A percentile compares a stretch with the other conserved stretches of the same genome.
Conservation (phyloP, 1,140 invertebrate genomes). For the Andricus grossulariae region DNA sequence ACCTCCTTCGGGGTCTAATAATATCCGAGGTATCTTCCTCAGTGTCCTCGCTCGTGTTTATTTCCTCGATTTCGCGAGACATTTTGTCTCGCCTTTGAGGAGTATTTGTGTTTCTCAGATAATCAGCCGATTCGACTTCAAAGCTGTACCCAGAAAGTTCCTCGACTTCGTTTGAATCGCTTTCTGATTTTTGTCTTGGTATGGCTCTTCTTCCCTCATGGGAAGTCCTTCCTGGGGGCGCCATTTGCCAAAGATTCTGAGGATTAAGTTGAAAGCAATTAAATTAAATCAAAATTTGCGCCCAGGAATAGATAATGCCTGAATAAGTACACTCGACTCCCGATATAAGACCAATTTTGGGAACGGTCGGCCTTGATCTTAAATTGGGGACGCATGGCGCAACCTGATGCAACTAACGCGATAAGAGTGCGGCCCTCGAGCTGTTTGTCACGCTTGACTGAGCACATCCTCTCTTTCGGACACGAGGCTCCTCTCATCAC, state of each 20-base stretch:
- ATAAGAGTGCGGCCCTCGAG: no score
- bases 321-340: no score
- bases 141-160: neutral
- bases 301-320: no score
- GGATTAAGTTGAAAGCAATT: no score
- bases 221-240: conserved; percentile 25
- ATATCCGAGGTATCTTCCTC: conserved; percentile 41
- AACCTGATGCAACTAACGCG: no score
- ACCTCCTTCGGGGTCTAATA: conserved; percentile 35
- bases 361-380: no score
- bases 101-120: conserved; percentile 31
- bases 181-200: neutral
- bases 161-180: conserved; percentile 34
- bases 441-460: no score
- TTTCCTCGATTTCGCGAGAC: conserved; percentile 33
- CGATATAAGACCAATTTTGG: no score
- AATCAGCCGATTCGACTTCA: conserved; percentile 42
- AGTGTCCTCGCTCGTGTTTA: conserved; percentile 39
- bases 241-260: conserved; percentile 8
- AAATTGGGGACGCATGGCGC: no score
- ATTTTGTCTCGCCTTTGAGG: conserved; percentile 33
- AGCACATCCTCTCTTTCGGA: no score
- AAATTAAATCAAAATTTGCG: no score
- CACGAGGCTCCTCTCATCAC: no score
- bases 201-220: conserved; percentile 24